Evolutionary conservation across 2,113 vertebrate genomes (phyloP).

Genomic region (Periophthalmus modestus): DNA sequence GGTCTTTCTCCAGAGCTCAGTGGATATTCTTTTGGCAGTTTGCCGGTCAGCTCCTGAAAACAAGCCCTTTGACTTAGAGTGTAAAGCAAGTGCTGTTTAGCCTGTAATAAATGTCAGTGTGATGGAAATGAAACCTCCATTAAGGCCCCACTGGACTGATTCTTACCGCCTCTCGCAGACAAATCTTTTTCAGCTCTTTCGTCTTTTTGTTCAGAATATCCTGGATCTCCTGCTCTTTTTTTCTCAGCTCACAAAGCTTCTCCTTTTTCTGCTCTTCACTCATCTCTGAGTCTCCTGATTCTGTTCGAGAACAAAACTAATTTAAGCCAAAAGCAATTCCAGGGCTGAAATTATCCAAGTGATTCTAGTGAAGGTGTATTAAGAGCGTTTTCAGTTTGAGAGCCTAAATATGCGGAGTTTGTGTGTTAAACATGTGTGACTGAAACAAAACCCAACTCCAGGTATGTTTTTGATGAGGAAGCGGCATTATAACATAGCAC

Average conservation of each 20-base stretch:
- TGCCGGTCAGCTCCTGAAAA: conserved; percentile 89
- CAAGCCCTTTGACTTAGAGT: conserved; percentile 15
- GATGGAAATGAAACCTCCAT: not conserved
- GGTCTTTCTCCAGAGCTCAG: conserved; percentile 86
- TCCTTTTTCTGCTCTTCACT: conserved; percentile 93
- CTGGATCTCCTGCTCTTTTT: conserved; percentile 89
- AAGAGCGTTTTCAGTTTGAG: too few species aligned
- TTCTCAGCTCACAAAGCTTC: conserved; percentile 90
- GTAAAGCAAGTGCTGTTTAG: not conserved
- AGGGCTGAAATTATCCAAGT: too few species aligned
- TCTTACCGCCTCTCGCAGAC: conserved; percentile 93
- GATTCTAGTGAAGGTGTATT: too few species aligned
- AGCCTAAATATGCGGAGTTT: too few species aligned
- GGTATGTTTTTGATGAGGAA: too few species aligned
- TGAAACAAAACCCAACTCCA: too few species aligned
- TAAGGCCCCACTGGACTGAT: conserved; percentile 10
- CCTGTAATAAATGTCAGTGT: not conserved
- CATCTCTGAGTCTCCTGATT: conserved; percentile 92
- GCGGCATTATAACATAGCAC: too few species aligned
- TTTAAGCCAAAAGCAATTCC: conserved; percentile 2
- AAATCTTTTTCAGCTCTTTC: conserved; percentile 94
- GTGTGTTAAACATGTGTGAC: too few species aligned
- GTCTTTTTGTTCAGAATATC: conserved; percentile 89
- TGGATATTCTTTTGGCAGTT: conserved; percentile 93
- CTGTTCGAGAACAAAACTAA: conserved; percentile 60